phyloP scores from a whole-genome alignment of 2,113 vertebrate genomes.

The Brachyhypopomus gauderio region DNA sequence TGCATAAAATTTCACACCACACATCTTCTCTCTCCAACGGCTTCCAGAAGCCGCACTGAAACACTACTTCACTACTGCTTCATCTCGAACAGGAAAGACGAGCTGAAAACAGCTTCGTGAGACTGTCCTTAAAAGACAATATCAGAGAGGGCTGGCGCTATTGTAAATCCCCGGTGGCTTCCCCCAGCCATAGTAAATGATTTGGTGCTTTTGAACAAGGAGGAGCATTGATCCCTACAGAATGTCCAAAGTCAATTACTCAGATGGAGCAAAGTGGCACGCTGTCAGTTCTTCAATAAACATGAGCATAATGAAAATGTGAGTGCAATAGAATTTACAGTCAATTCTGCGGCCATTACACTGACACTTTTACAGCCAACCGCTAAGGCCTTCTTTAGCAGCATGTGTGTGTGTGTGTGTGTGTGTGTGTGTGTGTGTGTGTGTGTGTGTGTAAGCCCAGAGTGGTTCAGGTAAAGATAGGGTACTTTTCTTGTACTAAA shows the following conservation, averaged over 20 bases:
- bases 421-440: neutral
- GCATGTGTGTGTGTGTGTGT: neutral
- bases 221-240: constrained; percentile 7
- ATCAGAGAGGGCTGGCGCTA: neutral
- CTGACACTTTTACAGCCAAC: constrained; percentile 16
- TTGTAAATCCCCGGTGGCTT: neutral
- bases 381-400: neutral
- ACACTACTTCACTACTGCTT: neutral
- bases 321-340: constrained; percentile 33
- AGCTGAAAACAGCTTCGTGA: neutral
- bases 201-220: constrained; percentile 6
- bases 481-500: constrained; percentile 1
- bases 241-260: constrained; percentile 29
- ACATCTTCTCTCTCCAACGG: too few species aligned
- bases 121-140: neutral
- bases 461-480: too few species aligned
- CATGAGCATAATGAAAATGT: constrained; percentile 25
- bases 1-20: too few species aligned
- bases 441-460: neutral
- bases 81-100: neutral
- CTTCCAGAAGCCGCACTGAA: too few species aligned
- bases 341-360: constrained; percentile 17
- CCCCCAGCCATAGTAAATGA: constrained; percentile 7
- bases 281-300: constrained; percentile 35
- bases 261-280: constrained; percentile 3